phyloP scores from a whole-genome alignment of 2,888 invertebrate genomes.

The Agrochola litura region DNA sequence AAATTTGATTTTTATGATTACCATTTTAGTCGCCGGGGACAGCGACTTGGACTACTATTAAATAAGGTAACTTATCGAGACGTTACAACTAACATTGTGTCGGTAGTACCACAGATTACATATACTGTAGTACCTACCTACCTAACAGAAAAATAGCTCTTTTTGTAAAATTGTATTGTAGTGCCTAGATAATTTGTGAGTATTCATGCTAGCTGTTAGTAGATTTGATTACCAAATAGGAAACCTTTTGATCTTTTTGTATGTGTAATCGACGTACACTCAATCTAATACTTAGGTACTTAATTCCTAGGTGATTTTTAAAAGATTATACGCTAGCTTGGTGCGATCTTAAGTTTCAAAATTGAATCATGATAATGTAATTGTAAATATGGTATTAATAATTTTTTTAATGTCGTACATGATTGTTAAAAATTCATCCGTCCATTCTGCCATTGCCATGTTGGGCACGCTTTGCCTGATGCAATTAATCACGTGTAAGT shows the following conservation, averaged over 20 bases:
- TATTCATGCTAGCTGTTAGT: constrained; percentile 27
- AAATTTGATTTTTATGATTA: no score
- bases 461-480: constrained; percentile 67
- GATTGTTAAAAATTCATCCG: constrained; percentile 65
- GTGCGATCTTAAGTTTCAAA: constrained; percentile 45
- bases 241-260: constrained; percentile 26
- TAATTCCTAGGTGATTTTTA: constrained; percentile 20
- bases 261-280: constrained; percentile 10
- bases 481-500: constrained; percentile 47
- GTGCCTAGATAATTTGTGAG: constrained; percentile 46
- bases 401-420: constrained; percentile 47
- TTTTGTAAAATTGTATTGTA: constrained; percentile 29
- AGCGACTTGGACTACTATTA: background rate
- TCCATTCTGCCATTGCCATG: constrained; percentile 67
- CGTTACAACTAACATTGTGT: background rate
- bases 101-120: no score
- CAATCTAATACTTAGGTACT: background rate
- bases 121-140: no score
- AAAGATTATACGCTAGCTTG: constrained; percentile 50
- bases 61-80: background rate
- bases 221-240: constrained; percentile 19
- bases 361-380: constrained; percentile 40
- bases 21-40: no score
- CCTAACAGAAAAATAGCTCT: background rate
- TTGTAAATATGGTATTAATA: constrained; percentile 50